These are phyloP conservation scores for Eudyptes chrysolophus DNA, from an alignment of 2,113 vertebrate species.

Conservation along the genomic window DNA sequence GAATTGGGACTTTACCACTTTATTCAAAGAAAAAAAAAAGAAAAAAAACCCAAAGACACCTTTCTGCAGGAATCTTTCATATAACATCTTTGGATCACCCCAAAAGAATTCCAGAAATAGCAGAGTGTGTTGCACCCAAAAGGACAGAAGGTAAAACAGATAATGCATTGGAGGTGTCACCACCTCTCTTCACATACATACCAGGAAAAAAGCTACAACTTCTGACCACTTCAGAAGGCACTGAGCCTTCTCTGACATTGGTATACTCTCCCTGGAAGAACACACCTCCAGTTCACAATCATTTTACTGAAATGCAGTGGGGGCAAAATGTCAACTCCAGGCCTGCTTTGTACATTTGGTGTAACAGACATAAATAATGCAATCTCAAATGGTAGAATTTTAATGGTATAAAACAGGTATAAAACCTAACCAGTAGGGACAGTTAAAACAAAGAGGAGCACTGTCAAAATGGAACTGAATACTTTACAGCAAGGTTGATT, in stretches of 20 bases:
- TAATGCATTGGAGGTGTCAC: neutral
- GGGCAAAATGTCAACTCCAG: neutral
- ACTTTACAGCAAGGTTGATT: neutral
- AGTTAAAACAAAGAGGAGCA: neutral
- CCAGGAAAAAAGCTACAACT: neutral
- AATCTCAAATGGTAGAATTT: neutral
- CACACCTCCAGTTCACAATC: neutral
- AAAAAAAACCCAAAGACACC: neutral
- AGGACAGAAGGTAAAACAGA: neutral
- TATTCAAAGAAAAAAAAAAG: neutral
- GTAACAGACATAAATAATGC: neutral
- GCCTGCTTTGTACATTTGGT: neutral
- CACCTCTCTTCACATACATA: neutral
- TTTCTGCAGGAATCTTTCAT: neutral
- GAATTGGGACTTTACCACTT: neutral
- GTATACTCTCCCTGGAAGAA: no score
- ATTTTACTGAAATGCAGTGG: neutral
- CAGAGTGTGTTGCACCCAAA: neutral
- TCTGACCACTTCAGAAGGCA: neutral
- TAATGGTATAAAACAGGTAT: neutral
- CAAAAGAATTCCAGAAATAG: neutral
- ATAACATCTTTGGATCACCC: neutral
- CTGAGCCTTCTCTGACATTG: neutral
- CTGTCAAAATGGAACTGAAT: neutral
- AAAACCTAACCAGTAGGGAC: neutral